Evolutionary conservation across 2,888 invertebrate species (phyloP).

Genomic region (Diabrotica balteata): DNA sequence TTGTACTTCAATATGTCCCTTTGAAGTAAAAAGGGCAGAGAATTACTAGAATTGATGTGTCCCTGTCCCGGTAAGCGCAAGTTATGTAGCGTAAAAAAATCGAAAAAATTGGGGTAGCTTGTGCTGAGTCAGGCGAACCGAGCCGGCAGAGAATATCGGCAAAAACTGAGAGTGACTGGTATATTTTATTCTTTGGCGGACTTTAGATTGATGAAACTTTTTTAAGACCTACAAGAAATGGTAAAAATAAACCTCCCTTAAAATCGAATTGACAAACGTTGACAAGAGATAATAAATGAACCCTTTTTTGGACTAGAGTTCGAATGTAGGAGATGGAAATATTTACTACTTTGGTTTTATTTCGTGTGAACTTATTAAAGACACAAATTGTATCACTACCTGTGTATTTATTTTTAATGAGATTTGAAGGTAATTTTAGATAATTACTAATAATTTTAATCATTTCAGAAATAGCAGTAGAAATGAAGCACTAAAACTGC

Average conservation of each 20-base stretch:
- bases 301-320: slow-evolving; percentile 19
- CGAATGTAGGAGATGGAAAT: slow-evolving; percentile 3
- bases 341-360: too few species aligned
- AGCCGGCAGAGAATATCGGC: slow-evolving; percentile 34
- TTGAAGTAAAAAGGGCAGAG: slow-evolving; percentile 34
- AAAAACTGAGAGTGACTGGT: slow-evolving; percentile 59
- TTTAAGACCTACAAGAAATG: slow-evolving; percentile 54
- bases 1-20: slow-evolving; percentile 24
- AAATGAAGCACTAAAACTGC: too few species aligned
- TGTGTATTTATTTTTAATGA: too few species aligned
- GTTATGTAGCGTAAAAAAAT: slow-evolving; percentile 54
- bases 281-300: slow-evolving; percentile 54
- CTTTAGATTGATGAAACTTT: slow-evolving; percentile 55
- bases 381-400: too few species aligned
- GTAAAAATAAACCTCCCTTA: slow-evolving; percentile 55
- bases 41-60: slow-evolving; percentile 36
- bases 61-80: slow-evolving; percentile 45
- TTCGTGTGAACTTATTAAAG: too few species aligned
- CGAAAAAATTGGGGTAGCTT: slow-evolving; percentile 53
- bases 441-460: too few species aligned
- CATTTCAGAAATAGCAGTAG: too few species aligned
- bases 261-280: slow-evolving; percentile 52
- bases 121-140: slow-evolving; percentile 56
- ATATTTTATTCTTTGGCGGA: slow-evolving; percentile 48
- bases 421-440: too few species aligned